A percentile compares a stretch with the other conserved stretches of the same genome.
Conservation (phyloP, 2,797 vertebrate genomes). For the Loriculus beryllinus region DNA sequence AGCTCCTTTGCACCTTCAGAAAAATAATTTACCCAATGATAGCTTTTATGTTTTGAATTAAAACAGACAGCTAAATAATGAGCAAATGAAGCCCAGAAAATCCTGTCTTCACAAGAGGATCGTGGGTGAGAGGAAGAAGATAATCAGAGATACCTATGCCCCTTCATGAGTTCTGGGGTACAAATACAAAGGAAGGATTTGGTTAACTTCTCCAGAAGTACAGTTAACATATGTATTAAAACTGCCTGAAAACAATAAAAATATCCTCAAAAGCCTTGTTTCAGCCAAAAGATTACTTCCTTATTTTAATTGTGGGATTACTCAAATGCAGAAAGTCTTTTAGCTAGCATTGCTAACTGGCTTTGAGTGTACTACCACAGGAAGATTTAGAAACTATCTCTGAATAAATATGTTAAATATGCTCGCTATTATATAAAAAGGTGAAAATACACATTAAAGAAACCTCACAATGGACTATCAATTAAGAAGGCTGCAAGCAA, state of each 20-base stretch:
- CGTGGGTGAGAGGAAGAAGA: neutral
- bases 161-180: neutral
- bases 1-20: neutral
- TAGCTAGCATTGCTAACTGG: neutral
- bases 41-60: neutral
- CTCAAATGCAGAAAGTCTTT: neutral
- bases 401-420: neutral
- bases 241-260: neutral
- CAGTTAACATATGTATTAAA: neutral
- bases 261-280: neutral
- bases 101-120: neutral
- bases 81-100: neutral
- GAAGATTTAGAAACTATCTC: neutral
- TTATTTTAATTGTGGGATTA: neutral
- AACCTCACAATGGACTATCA: neutral
- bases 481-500: neutral
- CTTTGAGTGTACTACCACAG: neutral
- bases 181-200: neutral
- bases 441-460: neutral
- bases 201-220: neutral
- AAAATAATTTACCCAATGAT: neutral
- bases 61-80: rapidly evolving
- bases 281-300: neutral
- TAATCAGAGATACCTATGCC: neutral
- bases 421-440: slow-evolving; percentile 20